Percentiles rank a stretch among this genome's conserved stretches.
phyloP scores from a whole-genome alignment of 2,797 vertebrate species.

The Macrochelys suwanniensis region DNA sequence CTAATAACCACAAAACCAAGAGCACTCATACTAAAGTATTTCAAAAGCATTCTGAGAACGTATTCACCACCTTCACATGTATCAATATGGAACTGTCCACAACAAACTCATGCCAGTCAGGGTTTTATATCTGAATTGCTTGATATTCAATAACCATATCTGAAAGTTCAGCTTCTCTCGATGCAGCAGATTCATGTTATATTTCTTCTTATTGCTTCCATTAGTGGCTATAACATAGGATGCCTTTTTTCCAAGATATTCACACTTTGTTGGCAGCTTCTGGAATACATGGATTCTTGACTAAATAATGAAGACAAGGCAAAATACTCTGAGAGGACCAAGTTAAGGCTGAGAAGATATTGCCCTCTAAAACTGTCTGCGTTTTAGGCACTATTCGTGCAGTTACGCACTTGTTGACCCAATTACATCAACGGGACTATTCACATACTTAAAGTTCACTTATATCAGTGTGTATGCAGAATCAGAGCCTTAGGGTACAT shows the following conservation, averaged over 20 bases:
- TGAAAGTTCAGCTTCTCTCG: background rate
- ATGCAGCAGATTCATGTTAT: background rate
- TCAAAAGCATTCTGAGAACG: background rate
- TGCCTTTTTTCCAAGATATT: background rate
- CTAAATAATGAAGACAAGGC: background rate
- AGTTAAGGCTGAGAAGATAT: background rate
- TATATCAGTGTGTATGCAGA: background rate
- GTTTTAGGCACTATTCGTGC: background rate
- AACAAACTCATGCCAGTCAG: background rate
- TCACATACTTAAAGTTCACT: background rate
- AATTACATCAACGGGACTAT: conserved; percentile 1
- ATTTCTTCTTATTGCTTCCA: background rate
- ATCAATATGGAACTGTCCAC: background rate
- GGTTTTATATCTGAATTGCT: background rate
- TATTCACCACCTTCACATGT: background rate
- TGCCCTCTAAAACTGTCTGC: conserved; percentile 28
- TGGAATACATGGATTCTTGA: rapidly evolving
- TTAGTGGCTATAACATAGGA: background rate
- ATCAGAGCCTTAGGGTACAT: background rate
- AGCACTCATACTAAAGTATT: background rate
- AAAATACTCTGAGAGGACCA: background rate
- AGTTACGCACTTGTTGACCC: background rate
- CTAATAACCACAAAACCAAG: background rate
- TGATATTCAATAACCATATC: background rate
- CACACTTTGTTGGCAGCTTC: background rate